Base-by-base conservation (phyloP, 1,140 invertebrate genomes). In the Macrobrachium nipponense region DNA sequence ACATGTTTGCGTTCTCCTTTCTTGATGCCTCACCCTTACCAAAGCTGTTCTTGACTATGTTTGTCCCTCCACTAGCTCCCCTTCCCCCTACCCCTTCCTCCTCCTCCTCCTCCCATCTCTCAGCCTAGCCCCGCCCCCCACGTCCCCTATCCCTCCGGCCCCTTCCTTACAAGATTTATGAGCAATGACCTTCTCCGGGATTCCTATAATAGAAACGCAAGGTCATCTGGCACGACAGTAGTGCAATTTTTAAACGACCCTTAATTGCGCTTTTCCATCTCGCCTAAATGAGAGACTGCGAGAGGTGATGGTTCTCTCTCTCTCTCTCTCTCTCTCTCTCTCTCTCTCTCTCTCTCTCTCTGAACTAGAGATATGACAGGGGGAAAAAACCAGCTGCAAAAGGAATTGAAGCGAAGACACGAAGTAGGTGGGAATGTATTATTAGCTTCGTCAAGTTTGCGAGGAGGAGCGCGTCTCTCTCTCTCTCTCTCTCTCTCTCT, bases 201-300 rank as follows among this genome's bases (percentile, higher is more conserved):
- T 80, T 51, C 51, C 79, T 68, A 51, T 51, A 66, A 43, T 68
- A 80, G 79, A 5, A 43, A 61, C 17, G 60, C 61, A 23, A 36
- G 51, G 36, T 77, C 73, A 44, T 75, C 60, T 58, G 82, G 59
- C 73, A 58, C n/a, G 68, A 83, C 82, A 58, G 66, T 5, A 51
- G 51, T 51, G 36, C 73, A 83, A 83, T 83, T 83, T 77, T 44
- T 66, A 59, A 83, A 83, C 82, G 82, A 83, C 72, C 82, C 43
- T 36, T 83, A 83, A 83, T 83, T 83, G 82, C 73, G 77, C 82
- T 83, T 83, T 83, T 75, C 68, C 82, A 83, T 83, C 82, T 51
- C 51, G 51, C 43, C 20, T 23, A n/a, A 51, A 59, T 66, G 64
- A 14, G 82, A 80, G 82, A 64, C 59, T 62, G n/a, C 20, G 18